Evolutionary conservation across 1,140 invertebrate species (phyloP), one percentile per base, ranked within the genome.

Genomic region (Augochlora pura): DNA sequence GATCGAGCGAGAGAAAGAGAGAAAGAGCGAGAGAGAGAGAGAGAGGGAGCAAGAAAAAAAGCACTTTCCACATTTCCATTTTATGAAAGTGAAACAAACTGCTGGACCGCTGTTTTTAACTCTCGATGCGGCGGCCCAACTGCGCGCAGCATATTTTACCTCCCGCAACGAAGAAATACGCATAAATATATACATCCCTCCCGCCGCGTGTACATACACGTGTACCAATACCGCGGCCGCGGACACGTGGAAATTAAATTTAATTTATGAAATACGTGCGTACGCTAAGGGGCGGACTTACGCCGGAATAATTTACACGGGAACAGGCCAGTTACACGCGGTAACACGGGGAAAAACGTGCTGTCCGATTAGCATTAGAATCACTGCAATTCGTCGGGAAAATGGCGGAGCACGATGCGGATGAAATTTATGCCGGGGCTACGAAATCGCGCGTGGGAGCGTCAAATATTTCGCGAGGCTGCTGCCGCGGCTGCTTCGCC

Each of bases 81-180:
- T 57, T n/a, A 57, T 57, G n/a, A 57, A 57, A n/a, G 54, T 57
- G 54, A 57, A 57, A 57, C 54, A 57, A 57, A 57, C 54, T n/a
- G n/a, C 54, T n/a, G 54, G 54, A 6, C 54, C 54, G n/a, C 54
- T n/a, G 54, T 57, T 57, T 57, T 57, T 57, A 57, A 57, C 54
- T 57, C 54, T 57, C 54, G 54, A 57, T 57, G 54, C 54, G 54
- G 18, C 54, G 8, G 54, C 54, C 54, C 54, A 57, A 57, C n/a
- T 57, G 54, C 54, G n/a, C 54, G n/a, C n/a, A n/a, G n/a, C 54
- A 57, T 57, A 57, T 57, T 57, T 57, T 21, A 57, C 54, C 6
- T 57, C 21, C n/a, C 21, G 54, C 21, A 9, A n/a, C 54, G 54
- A 57, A 57, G 54, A 57, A 57, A n/a, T 21, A 57, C 54, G n/a